Conservation (phyloP, 1,140 invertebrate genomes). For the Bombus superbus region DNA sequence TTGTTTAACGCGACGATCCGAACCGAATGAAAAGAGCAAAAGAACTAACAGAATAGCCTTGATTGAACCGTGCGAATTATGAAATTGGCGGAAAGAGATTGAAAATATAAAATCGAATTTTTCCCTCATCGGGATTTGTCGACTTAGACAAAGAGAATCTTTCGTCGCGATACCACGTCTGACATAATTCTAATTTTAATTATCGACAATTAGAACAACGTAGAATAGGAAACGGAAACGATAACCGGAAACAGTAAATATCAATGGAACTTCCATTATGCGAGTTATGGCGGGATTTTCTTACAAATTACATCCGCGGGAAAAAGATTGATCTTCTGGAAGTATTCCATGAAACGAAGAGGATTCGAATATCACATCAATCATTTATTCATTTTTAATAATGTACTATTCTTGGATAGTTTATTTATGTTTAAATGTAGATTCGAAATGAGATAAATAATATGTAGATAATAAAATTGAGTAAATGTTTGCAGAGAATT, state of each 20-base stretch:
- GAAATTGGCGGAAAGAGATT: neutral
- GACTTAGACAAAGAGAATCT: neutral
- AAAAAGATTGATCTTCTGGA: neutral
- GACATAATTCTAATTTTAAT: conserved; percentile 22
- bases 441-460: neutral
- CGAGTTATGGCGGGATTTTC: neutral
- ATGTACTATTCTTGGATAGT: neutral
- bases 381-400: neutral
- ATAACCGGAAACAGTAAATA: conserved; percentile 19
- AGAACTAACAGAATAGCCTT: neutral
- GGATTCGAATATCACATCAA: neutral
- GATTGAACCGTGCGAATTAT: neutral
- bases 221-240: neutral
- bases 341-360: neutral
- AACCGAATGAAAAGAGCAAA: neutral
- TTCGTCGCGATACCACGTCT: too few species aligned
- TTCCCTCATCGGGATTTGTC: neutral
- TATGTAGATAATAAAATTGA: neutral
- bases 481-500: too few species aligned
- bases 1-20: neutral
- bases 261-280: neutral
- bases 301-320: neutral
- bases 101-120: neutral
- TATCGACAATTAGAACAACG: neutral
- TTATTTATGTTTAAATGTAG: neutral